Percentiles rank a stretch among this genome's conserved stretches.
Conservation (phyloP, 2,113 vertebrate genomes). For the Taxidea taxus region DNA sequence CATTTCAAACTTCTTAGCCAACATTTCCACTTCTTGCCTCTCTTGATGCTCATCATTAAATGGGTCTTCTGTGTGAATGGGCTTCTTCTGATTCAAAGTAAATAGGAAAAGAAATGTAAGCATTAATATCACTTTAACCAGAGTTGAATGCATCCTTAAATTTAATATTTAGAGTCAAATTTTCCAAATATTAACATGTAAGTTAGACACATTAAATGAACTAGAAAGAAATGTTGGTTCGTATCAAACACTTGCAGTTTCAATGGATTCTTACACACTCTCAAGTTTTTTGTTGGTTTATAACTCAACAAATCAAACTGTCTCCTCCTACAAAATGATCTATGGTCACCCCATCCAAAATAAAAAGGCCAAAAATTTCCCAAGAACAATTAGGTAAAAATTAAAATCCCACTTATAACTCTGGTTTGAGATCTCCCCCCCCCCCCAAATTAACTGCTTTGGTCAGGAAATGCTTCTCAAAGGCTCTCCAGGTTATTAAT, state of each 20-base stretch:
- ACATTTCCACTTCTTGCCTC: constrained; percentile 91
- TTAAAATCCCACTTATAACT: neutral
- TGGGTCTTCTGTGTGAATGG: constrained; percentile 87
- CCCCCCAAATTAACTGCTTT: constrained; percentile 15
- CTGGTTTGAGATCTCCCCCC: neutral
- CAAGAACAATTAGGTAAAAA: constrained; percentile 20
- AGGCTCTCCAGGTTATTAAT: neutral
- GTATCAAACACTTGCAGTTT: neutral
- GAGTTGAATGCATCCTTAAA: neutral
- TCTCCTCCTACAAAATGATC: neutral
- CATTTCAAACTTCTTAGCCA: constrained; percentile 96
- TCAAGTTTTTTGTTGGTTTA: neutral
- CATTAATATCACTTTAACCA: constrained; percentile 38
- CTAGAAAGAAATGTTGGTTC: neutral
- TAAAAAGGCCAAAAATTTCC: neutral
- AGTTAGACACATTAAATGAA: constrained; percentile 46
- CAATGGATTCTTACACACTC: neutral
- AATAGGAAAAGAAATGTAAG: constrained; percentile 30
- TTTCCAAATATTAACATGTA: constrained; percentile 6
- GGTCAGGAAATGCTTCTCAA: constrained; percentile 8
- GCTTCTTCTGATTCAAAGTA: constrained; percentile 81
- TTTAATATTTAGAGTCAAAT: neutral
- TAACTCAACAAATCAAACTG: neutral
- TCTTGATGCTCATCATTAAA: constrained; percentile 93
- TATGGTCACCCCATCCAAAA: neutral